Conservation (phyloP, 2,888 invertebrate species). For the Drosophila antonietae region DNA sequence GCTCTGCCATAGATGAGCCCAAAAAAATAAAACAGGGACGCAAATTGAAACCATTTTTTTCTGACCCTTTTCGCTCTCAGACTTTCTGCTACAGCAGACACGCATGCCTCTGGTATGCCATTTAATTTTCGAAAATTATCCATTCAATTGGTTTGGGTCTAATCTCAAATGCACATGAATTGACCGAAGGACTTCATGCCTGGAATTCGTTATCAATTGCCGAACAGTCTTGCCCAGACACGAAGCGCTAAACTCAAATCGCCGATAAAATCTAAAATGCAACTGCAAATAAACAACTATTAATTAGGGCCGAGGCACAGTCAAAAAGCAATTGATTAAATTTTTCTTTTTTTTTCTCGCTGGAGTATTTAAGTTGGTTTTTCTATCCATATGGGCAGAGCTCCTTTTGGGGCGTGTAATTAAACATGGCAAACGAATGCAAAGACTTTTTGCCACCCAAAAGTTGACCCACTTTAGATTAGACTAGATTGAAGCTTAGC, state of each 20-base stretch:
- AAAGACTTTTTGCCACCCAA: slow-evolving; percentile 57
- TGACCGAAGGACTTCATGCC: slow-evolving; percentile 57
- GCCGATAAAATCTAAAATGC: slow-evolving; percentile 66
- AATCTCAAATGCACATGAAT: slow-evolving; percentile 72
- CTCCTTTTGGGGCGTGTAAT: slow-evolving; percentile 45
- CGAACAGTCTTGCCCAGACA: not conserved
- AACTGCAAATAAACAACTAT: slow-evolving; percentile 69
- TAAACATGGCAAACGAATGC: slow-evolving; percentile 49
- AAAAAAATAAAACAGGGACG: slow-evolving; percentile 9
- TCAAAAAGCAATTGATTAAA: not conserved
- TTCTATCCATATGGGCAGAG: slow-evolving; percentile 7
- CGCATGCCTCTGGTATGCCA: slow-evolving; percentile 37
- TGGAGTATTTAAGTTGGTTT: slow-evolving; percentile 1
- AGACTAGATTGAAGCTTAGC: slow-evolving; percentile 33
- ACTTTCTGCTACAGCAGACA: slow-evolving; percentile 30
- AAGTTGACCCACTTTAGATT: slow-evolving; percentile 47
- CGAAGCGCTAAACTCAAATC: slow-evolving; percentile 38
- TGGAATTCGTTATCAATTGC: slow-evolving; percentile 73
- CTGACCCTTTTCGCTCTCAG: slow-evolving; percentile 4
- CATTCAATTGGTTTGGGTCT: slow-evolving; percentile 38
- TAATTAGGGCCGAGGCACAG: slow-evolving; percentile 62
- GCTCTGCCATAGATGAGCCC: not conserved
- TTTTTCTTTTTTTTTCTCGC: not conserved
- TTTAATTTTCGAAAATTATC: slow-evolving; percentile 59
- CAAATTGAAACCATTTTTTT: slow-evolving; percentile 58